Evolutionary conservation across 2,888 invertebrate species (phyloP), one percentile per base, ranked within the genome.

Genomic region (Resseliella maxima): DNA sequence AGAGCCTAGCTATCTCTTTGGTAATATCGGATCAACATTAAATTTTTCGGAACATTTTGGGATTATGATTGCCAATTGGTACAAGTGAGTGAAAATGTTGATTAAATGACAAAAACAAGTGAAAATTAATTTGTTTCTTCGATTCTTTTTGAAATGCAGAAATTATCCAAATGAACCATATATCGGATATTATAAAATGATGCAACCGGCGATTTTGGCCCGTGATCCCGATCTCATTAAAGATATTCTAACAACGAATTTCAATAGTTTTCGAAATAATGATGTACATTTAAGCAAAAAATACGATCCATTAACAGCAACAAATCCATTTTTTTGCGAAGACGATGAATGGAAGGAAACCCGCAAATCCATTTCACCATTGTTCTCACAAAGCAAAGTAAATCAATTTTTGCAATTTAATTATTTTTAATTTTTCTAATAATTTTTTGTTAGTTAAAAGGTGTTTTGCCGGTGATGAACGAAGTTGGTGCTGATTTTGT

Each of bases 271-370:
- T 87, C 89, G 89, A 35, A 89, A 91, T 86, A 91, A 91, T 87
- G 90, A 90, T 85, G 86, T 90, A 12, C 81, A 88, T 15, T 87
- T 90, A 6, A 89, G 90, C 86, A 90, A 90, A 86, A 88, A 90
- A 45, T 50, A 87, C 0, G 92, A 92, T 87, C 91, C 92, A 0
- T 86, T 92, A 2, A 87, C 89, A 21, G 89, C 90, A 0, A 89
- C 89, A 81, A 90, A 90, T 89, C 90, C 90, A 0, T 91, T 92
- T 87, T 88, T 89, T 1, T 87, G 91, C 21, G 90, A 90, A 85
- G 90, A 91, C 1, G 88, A 89, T 50, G 88, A 90, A 88, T 91
- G 92, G 92, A 90, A 90, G 87, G 88, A 88, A 0, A 87, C 90
- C 2, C 89, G 92, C 45, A 87, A 88, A 2, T 90, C 90, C 87